phyloP scores from a whole-genome alignment of 2,888 invertebrate genomes.

The Noctua fimbriata region DNA sequence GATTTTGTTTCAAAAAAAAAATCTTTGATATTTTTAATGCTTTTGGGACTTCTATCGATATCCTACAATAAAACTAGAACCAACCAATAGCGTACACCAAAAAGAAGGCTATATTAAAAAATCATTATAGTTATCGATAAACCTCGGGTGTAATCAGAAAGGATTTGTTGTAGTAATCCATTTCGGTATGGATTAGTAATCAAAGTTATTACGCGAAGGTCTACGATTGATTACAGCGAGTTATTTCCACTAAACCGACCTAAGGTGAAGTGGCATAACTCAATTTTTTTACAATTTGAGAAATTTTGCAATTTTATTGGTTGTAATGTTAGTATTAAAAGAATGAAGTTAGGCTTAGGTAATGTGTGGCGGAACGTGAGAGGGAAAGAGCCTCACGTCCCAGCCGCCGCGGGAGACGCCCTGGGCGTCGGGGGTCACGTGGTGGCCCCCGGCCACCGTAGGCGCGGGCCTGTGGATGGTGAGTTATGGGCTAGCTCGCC shows the following conservation, averaged over 20 bases:
- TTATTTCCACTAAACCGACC: constrained; percentile 12
- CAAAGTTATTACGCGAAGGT: constrained; percentile 84
- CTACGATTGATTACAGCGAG: constrained; percentile 68
- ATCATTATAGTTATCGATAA: constrained; percentile 75
- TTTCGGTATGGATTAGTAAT: constrained; percentile 81
- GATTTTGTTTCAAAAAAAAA: neutral
- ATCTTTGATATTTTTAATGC: no score
- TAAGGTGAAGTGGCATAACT: constrained; percentile 3
- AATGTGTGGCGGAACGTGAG: no score
- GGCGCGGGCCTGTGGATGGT: no score
- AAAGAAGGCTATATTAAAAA: constrained; percentile 43
- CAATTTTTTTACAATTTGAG: neutral
- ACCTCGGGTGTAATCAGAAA: constrained; percentile 79
- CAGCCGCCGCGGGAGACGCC: no score
- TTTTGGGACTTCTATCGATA: neutral
- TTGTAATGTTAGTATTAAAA: neutral
- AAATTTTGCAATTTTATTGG: neutral
- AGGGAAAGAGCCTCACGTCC: no score
- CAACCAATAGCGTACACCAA: neutral
- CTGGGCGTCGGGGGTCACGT: no score
- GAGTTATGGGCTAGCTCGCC: no score
- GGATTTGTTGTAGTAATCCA: constrained; percentile 81
- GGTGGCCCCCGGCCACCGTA: no score
- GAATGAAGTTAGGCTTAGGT: neutral
- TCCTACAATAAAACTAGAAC: neutral